A percentile compares a stretch with the other conserved stretches of the same genome.
phyloP scores from a whole-genome alignment of 2,113 vertebrate genomes.

The Acinonyx jubatus region DNA sequence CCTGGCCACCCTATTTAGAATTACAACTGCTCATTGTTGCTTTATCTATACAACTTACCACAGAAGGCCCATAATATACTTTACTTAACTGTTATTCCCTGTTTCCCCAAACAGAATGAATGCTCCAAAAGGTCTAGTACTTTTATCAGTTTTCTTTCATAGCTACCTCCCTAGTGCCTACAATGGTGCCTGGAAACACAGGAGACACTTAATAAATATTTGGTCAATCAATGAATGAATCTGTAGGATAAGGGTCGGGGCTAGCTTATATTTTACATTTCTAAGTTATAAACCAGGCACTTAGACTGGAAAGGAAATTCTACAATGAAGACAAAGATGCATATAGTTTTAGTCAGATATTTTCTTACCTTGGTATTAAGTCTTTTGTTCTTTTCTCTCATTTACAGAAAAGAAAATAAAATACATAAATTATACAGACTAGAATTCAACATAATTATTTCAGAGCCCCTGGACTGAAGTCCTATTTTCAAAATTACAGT shows the following conservation, averaged over 20 bases:
- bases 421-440: constrained; percentile 5
- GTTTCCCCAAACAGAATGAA: neutral
- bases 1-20: neutral
- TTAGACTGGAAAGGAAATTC: neutral
- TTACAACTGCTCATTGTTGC: neutral
- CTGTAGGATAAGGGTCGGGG: neutral
- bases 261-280: neutral
- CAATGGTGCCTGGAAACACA: neutral
- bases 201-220: neutral
- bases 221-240: neutral
- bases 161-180: neutral
- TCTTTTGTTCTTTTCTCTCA: neutral
- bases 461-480: neutral
- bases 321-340: neutral
- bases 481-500: constrained; percentile 39
- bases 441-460: constrained; percentile 42
- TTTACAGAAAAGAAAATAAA: constrained; percentile 46
- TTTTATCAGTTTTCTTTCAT: neutral
- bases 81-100: neutral
- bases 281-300: neutral
- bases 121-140: neutral
- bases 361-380: neutral
- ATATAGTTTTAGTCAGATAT: neutral
- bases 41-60: neutral
- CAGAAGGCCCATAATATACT: neutral